A percentile compares a stretch with the other conserved stretches of the same genome.
Evolutionary conservation across 2,113 vertebrate species (phyloP).

Genomic region (Sialia sialis): DNA sequence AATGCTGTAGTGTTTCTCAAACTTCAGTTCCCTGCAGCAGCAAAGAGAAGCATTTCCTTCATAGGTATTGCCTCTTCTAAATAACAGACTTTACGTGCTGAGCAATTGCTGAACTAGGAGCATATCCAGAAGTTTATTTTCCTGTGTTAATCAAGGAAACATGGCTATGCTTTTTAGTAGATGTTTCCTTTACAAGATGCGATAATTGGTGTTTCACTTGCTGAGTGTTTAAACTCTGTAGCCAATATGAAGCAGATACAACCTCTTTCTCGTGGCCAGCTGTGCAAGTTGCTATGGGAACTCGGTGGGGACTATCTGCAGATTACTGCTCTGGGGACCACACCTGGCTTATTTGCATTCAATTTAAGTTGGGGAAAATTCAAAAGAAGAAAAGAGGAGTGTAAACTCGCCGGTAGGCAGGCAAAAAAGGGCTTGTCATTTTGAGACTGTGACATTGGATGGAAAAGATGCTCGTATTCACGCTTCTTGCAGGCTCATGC

Average conservation of each 20-base stretch:
- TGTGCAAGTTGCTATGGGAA: constrained; percentile 69
- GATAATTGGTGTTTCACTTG: constrained; percentile 47
- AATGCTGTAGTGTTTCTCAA: neutral
- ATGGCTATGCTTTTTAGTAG: constrained; percentile 12
- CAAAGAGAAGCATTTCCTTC: neutral
- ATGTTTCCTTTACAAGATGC: constrained; percentile 20
- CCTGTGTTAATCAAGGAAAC: constrained; percentile 27
- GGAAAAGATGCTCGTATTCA: constrained; percentile 23
- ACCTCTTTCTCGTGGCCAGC: constrained; percentile 50
- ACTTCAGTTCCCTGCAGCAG: neutral
- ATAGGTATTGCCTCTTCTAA: neutral
- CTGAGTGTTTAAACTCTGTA: constrained; percentile 63
- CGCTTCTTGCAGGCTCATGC: neutral
- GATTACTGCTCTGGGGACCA: constrained; percentile 63
- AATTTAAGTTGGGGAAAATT: constrained; percentile 68
- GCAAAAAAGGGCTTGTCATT: constrained; percentile 52
- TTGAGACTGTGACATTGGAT: constrained; percentile 8
- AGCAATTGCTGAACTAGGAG: neutral
- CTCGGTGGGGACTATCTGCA: constrained; percentile 55
- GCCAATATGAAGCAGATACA: constrained; percentile 40
- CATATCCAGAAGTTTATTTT: constrained; percentile 38
- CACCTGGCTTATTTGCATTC: constrained; percentile 76
- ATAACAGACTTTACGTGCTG: neutral
- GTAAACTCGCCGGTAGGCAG: neutral
- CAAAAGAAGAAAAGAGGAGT: constrained; percentile 58